These are phyloP conservation scores for Nasonia giraulti DNA, from an alignment of 1,140 invertebrate genomes.

Conservation along the genomic window DNA sequence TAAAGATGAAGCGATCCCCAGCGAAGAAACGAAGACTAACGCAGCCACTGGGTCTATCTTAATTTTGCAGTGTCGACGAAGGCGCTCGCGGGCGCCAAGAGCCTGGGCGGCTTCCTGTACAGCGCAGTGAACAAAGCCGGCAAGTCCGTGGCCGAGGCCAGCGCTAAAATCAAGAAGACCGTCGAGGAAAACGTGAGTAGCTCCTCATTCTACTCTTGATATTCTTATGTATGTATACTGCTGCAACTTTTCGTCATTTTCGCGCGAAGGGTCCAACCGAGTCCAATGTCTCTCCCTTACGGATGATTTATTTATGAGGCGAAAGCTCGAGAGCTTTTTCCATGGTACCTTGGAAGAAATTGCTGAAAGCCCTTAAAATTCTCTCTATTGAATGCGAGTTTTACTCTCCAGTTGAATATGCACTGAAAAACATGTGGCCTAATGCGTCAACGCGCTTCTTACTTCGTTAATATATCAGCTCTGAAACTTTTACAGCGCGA, in stretches of 20 bases:
- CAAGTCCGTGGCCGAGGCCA: constrained; percentile 83
- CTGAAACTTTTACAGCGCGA: no score
- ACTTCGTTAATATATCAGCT: no score
- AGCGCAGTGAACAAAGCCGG: constrained; percentile 93
- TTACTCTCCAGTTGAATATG: no score
- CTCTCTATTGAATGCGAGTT: no score
- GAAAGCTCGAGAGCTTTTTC: no score
- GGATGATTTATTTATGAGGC: no score
- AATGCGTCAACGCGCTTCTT: no score
- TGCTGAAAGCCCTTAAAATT: no score
- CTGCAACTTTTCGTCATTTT: not conserved
- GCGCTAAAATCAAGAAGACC: constrained; percentile 94
- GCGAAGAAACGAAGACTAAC: not conserved
- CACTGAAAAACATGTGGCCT: no score
- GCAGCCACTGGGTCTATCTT: constrained; percentile 40
- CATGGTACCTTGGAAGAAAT: no score
- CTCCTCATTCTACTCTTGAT: constrained; percentile 32
- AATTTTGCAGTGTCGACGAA: constrained; percentile 86
- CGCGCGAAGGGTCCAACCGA: no score
- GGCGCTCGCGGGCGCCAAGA: constrained; percentile 92
- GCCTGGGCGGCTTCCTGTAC: constrained; percentile 92
- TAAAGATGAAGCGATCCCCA: constrained; percentile 3
- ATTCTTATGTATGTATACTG: not conserved
- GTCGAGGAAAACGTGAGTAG: constrained; percentile 95
- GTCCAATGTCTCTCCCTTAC: not conserved